Conservation (phyloP, 2,113 vertebrate species). For the Callithrix jacchus region DNA sequence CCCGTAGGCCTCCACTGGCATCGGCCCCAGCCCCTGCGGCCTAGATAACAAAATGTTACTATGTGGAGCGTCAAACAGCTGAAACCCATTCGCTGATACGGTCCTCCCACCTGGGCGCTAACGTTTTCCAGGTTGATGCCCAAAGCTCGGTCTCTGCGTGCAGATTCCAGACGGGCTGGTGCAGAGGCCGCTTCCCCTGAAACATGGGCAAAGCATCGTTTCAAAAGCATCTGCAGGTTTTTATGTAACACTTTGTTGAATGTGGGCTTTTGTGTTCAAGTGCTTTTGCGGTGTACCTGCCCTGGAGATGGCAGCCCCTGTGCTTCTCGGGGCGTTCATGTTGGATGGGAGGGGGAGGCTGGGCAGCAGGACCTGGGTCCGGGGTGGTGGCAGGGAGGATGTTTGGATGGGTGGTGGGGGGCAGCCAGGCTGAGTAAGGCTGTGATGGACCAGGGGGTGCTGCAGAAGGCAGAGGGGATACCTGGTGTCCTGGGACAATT, state of each 20-base stretch:
- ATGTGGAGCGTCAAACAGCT: neutral
- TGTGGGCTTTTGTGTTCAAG: neutral
- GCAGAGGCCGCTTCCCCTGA: neutral
- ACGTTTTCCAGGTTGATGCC: neutral
- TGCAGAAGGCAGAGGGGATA: too few relatives aligned
- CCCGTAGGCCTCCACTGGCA: neutral
- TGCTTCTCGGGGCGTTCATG: neutral
- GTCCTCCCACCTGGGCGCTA: neutral
- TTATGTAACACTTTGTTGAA: neutral
- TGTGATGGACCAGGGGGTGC: accelerated
- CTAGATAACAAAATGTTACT: neutral
- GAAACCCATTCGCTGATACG: neutral
- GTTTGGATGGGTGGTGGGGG: neutral
- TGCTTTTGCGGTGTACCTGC: neutral
- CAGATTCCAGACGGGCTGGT: neutral
- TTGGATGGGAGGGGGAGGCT: neutral
- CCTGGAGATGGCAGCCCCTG: accelerated
- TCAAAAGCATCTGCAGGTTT: neutral
- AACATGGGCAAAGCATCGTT: accelerated
- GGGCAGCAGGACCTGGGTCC: accelerated
- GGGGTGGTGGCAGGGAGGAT: neutral
- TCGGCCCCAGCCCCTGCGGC: neutral
- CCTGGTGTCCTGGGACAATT: neutral
- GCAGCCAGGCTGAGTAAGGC: neutral
- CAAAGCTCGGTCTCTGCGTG: neutral